phyloP scores from a whole-genome alignment of 2,797 vertebrate species.

The Avahi laniger region DNA sequence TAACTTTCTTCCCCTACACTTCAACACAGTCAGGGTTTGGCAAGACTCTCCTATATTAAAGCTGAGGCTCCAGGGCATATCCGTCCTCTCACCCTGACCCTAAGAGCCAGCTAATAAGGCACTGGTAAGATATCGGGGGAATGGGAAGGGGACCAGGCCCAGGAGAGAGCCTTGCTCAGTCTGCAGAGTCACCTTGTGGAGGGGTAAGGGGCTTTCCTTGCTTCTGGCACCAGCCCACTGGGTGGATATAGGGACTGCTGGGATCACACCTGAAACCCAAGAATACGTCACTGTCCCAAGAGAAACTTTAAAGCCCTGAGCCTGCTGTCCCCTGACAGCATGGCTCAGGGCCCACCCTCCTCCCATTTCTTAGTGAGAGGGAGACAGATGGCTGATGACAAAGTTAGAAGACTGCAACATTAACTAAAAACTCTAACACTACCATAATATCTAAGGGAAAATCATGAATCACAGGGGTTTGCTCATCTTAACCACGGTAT shows the following conservation, averaged over 20 bases:
- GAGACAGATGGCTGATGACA: not conserved
- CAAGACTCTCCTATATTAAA: not conserved
- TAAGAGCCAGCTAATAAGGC: not conserved
- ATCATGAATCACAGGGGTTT: not conserved
- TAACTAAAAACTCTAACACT: not conserved
- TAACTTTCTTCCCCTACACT: not conserved
- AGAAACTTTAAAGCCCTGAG: not conserved
- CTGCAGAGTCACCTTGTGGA: constrained; percentile 92
- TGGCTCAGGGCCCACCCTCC: not conserved
- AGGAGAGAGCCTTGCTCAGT: not conserved
- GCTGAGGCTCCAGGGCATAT: not conserved
- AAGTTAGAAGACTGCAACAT: not conserved
- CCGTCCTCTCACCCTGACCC: not conserved
- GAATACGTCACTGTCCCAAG: not conserved
- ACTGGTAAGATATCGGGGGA: not conserved
- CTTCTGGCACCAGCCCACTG: constrained; percentile 97
- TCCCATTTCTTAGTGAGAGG: not conserved
- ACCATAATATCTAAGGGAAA: not conserved
- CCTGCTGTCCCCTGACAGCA: not conserved
- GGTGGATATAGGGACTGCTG: constrained; percentile 98
- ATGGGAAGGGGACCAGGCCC: not conserved
- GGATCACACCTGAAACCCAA: constrained; percentile 93
- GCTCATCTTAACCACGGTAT: not conserved
- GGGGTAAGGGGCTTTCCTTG: constrained; percentile 95
- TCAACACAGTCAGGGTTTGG: not conserved